Evolutionary conservation across 2,797 vertebrate species (phyloP), one percentile per base, ranked within the genome.

Genomic region (Gastrophryne carolinensis): DNA sequence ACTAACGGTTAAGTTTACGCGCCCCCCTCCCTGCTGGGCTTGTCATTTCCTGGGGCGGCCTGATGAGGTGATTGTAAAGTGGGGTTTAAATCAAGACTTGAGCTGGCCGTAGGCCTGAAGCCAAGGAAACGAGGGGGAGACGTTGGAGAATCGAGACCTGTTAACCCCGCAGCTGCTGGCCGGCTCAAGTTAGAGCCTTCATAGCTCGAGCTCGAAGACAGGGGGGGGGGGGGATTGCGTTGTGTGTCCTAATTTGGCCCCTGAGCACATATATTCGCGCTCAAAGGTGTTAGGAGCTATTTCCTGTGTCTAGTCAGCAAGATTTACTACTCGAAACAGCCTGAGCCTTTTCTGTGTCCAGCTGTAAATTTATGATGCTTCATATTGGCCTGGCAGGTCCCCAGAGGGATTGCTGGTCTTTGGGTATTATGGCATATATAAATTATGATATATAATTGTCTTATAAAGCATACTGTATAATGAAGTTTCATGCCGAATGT

Each of bases 1-100:
- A 11, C 0, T 34, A 77, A 34, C 60, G 53, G 75, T 77, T 77
- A 77, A 64, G 3, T n/a, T n/a, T n/a, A n/a, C 17, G 11, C 60
- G 35, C 67, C 10, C 26, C 73, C 73, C 63, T 75, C 73, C 73
- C 73, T 62, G 39, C 67, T 62, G 58, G 75, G 75, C 29, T 50
- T 71, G 67, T 77, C 74, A 77, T 77, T 77, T 77, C 75, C 75
- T 77, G 75, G 75, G 75, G 75, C 74, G 37, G 75, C 58, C 67
- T 72, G 75, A 77, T 77, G 75, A 77, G 75, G 75, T 71, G 75
- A 64, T 77, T 77, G 75, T 71, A 77, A 77, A 77, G 67, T 64
- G 75, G 75, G 75, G 75, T 77, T 77, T 77, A 77, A 77, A 77
- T 77, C 67, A 77, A 77, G 67, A 54, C 67, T 64, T 77, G 60